phyloP scores from a whole-genome alignment of 2,113 vertebrate genomes.

The Nothoprocta pentlandii region DNA sequence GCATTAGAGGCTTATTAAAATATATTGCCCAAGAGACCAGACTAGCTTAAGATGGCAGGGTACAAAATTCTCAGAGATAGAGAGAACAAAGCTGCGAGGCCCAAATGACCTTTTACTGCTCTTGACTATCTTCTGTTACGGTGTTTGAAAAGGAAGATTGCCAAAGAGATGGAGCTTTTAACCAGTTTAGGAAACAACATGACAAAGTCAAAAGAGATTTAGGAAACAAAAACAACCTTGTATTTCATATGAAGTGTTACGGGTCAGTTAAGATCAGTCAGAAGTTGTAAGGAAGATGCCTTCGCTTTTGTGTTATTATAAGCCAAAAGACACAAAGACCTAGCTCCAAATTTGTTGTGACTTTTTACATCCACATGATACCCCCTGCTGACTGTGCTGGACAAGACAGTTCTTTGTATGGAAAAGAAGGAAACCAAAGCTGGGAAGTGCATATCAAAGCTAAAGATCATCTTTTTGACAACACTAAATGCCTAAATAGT shows the following conservation, averaged over 20 bases:
- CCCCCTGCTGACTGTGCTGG: background rate
- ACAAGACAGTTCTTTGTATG: background rate
- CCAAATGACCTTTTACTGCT: slow-evolving; percentile 55
- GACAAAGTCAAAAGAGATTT: background rate
- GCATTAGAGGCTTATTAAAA: slow-evolving; percentile 51
- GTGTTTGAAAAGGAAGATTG: slow-evolving; percentile 59
- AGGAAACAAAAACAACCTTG: background rate
- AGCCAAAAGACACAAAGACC: background rate
- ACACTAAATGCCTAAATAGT: background rate
- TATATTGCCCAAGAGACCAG: slow-evolving; percentile 52
- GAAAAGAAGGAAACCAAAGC: background rate
- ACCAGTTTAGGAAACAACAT: slow-evolving; percentile 30
- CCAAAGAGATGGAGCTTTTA: slow-evolving; percentile 57
- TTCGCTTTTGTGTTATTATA: background rate
- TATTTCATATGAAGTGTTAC: background rate
- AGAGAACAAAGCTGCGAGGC: slow-evolving; percentile 40
- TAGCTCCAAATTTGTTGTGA: background rate
- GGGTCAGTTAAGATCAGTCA: slow-evolving; percentile 25
- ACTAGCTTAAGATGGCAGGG: background rate
- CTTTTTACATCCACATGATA: background rate
- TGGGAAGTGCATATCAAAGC: background rate
- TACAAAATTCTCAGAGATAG: slow-evolving; percentile 4
- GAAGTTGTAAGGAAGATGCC: background rate
- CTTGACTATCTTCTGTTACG: background rate
- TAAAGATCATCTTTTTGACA: background rate